These are phyloP conservation scores for Therioaphis trifolii DNA, from an alignment of 2,888 invertebrate genomes.

Conservation along the genomic window DNA sequence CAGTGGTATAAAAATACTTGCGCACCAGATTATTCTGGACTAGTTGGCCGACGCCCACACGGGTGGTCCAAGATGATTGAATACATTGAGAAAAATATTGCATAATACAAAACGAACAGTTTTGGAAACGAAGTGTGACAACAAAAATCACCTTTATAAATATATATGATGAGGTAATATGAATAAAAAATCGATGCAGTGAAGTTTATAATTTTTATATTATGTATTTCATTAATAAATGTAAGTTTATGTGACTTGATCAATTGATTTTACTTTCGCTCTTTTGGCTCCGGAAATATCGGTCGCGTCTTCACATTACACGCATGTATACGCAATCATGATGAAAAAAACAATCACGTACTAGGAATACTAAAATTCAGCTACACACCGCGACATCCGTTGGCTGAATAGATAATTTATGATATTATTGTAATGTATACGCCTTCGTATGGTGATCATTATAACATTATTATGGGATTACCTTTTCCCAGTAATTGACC, in stretches of 20 bases:
- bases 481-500: not conserved
- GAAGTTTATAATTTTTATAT: not conserved
- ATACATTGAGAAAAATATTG: not conserved
- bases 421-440: not conserved
- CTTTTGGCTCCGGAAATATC: conserved; percentile 35
- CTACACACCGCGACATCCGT: not conserved
- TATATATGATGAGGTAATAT: no score
- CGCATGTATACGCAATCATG: not conserved
- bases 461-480: not conserved
- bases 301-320: not conserved
- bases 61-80: not conserved
- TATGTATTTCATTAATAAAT: conserved; percentile 17
- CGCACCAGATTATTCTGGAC: not conserved
- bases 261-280: conserved; percentile 41
- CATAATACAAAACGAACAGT: not conserved
- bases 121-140: not conserved
- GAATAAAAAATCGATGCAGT: no score
- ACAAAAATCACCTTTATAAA: not conserved
- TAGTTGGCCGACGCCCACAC: not conserved
- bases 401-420: not conserved
- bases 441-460: not conserved
- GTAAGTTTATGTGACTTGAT: conserved; percentile 29
- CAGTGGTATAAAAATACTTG: not conserved
- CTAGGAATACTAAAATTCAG: not conserved
- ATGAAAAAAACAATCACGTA: no score